These are phyloP conservation scores for Acheta domesticus DNA, from an alignment of 2,888 invertebrate genomes.

Conservation along the genomic window DNA sequence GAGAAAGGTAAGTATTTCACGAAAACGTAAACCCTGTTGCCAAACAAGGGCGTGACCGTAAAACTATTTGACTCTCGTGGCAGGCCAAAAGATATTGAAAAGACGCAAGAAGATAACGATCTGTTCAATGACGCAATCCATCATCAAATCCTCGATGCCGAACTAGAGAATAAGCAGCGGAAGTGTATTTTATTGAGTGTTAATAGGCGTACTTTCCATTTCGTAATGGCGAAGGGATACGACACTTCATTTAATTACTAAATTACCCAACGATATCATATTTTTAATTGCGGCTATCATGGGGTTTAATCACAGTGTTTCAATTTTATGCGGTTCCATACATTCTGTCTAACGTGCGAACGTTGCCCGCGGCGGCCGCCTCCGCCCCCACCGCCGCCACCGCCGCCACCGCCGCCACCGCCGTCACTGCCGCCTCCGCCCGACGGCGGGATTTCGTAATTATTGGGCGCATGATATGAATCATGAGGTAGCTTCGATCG, in stretches of 20 bases:
- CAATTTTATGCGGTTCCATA: neutral
- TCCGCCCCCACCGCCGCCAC: too few relatives aligned
- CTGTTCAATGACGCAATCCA: neutral
- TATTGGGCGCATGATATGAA: too few relatives aligned
- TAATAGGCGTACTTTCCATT: neutral
- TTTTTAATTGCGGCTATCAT: neutral
- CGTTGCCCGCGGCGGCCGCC: too few relatives aligned
- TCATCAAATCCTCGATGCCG: neutral
- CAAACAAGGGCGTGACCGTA: too few relatives aligned
- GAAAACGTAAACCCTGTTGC: too few relatives aligned
- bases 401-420: too few relatives aligned
- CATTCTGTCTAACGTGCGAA: too few relatives aligned
- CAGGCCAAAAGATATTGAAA: neutral
- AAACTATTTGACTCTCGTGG: too few relatives aligned
- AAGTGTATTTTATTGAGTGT: neutral
- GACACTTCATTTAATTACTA: conserved; percentile 18
- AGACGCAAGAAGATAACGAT: neutral
- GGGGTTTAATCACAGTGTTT: neutral
- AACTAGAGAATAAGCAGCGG: neutral
- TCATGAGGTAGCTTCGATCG: too few relatives aligned
- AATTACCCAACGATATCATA: neutral
- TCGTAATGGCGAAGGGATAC: neutral
- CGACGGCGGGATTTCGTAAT: too few relatives aligned
- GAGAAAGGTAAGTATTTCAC: too few relatives aligned
- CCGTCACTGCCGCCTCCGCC: too few relatives aligned